Evolutionary conservation across 2,888 invertebrate genomes (phyloP).

Genomic region (Dicycla oo): DNA sequence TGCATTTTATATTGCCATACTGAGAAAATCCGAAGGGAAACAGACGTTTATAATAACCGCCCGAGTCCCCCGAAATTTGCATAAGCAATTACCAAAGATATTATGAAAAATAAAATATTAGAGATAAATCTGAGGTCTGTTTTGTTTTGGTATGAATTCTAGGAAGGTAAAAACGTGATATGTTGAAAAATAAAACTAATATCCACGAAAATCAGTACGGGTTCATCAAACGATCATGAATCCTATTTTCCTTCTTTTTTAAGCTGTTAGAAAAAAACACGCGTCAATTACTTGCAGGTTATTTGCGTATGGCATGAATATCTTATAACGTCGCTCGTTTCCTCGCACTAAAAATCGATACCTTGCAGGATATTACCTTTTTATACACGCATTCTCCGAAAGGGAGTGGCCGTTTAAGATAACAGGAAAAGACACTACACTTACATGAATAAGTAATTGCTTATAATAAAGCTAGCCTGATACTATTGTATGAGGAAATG

Average conservation of each 20-base stretch:
- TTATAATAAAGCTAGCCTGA: neutral
- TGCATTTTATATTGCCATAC: neutral
- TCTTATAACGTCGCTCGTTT: neutral
- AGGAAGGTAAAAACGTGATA: slow-evolving; percentile 20
- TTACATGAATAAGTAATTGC: slow-evolving; percentile 16
- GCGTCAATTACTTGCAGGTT: neutral
- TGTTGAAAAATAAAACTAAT: neutral
- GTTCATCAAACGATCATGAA: too few species aligned
- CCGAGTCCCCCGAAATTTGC: slow-evolving; percentile 17
- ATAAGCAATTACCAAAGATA: slow-evolving; percentile 20
- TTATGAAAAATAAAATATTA: slow-evolving; percentile 10
- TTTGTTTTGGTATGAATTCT: slow-evolving; percentile 14
- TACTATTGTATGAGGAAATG: slow-evolving; percentile 31
- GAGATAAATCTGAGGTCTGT: neutral
- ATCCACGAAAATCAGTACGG: neutral
- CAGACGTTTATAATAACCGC: slow-evolving; percentile 1
- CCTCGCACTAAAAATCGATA: neutral
- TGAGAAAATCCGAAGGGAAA: neutral
- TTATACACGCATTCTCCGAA: slow-evolving; percentile 22
- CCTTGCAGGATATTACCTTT: slow-evolving; percentile 6
- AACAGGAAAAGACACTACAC: slow-evolving; percentile 43
- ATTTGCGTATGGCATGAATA: neutral
- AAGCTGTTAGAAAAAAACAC: neutral
- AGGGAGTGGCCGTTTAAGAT: slow-evolving; percentile 24
- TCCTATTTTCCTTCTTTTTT: neutral